Percentiles rank a stretch among this genome's conserved stretches.
These are phyloP conservation scores for Scolopax rusticola DNA, from an alignment of 2,797 vertebrate species.

Conservation along the genomic window DNA sequence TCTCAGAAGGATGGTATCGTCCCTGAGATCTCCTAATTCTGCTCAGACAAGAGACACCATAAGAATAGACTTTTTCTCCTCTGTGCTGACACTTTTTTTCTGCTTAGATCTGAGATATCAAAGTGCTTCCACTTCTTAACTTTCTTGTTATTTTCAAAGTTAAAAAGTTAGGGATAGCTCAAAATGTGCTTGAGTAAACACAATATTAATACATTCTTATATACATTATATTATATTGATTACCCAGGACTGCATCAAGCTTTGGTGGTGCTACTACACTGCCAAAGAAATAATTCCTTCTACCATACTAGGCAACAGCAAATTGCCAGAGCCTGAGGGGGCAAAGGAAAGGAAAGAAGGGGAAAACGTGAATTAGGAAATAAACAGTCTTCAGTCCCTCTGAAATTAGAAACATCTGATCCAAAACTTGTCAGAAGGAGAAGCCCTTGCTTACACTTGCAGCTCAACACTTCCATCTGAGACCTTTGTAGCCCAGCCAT, in stretches of 20 bases:
- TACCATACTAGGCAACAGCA: neutral
- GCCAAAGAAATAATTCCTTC: neutral
- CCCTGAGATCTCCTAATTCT: slow-evolving; percentile 52
- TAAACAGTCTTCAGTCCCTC: neutral
- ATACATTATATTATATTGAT: neutral
- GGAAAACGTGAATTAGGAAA: neutral
- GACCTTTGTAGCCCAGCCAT: neutral
- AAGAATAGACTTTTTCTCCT: neutral
- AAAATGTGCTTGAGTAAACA: slow-evolving; percentile 4
- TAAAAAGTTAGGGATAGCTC: neutral
- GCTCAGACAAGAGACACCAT: neutral
- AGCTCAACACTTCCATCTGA: neutral
- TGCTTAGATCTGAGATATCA: neutral
- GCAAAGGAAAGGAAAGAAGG: neutral
- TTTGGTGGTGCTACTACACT: neutral
- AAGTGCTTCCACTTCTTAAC: neutral
- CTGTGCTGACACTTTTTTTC: neutral
- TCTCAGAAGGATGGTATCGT: slow-evolving; percentile 34
- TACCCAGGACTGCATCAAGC: neutral
- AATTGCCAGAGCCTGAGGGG: neutral
- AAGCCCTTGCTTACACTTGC: neutral
- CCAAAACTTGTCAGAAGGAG: neutral
- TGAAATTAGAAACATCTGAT: neutral
- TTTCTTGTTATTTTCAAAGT: neutral
- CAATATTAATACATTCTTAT: neutral